Evolutionary conservation across 2,888 invertebrate genomes (phyloP), one percentile per base, ranked within the genome.

Genomic region (Acanthosepion pharaonis): DNA sequence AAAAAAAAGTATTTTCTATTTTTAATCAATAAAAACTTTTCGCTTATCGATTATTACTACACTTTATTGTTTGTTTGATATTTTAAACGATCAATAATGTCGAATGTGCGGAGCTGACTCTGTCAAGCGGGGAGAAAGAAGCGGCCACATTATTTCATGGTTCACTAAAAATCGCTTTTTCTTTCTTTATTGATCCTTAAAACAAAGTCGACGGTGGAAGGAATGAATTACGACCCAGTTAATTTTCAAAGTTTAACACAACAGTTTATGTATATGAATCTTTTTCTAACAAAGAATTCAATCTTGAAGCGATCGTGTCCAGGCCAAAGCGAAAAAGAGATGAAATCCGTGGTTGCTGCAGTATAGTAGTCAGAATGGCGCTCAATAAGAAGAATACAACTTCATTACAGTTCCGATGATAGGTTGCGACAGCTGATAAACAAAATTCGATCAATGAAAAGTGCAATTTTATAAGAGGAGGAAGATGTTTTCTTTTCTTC

Each of bases 81-180:
- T 59, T 59, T 59, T 59, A 20, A 20, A 23, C 20, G 23, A 59
- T 20, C 20, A 59, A 11, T 78, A 78, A n/a, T 78, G 78, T 78
- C 78, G 78, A n/a, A 78, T 78, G 18, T 78, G 78, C 78, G 78
- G 78, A 78, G 78, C 78, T 78, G 78, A 78, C 78, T 78, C 78
- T 78, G 78, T 33, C n/a, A 78, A n/a, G n/a, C n/a, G 11, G 33
- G n/a, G 18, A 78, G 78, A n/a, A 78, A 78, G 78, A n/a, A 78
- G 11, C n/a, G 78, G 11, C n/a, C 78, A 78, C n/a, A n/a, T 78
- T 18, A n/a, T 78, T 11, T 42, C 42, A 42, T 42, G 42, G 42
- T 42, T 42, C 42, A 42, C 42, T 42, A 78, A 33, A 11, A n/a
- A n/a, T 15, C 15, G 0, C 0, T 9, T 15, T 15, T 33, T n/a